A percentile compares a stretch with the other conserved stretches of the same genome.
phyloP scores from a whole-genome alignment of 2,113 vertebrate genomes.

The Gorsachius goisagi region DNA sequence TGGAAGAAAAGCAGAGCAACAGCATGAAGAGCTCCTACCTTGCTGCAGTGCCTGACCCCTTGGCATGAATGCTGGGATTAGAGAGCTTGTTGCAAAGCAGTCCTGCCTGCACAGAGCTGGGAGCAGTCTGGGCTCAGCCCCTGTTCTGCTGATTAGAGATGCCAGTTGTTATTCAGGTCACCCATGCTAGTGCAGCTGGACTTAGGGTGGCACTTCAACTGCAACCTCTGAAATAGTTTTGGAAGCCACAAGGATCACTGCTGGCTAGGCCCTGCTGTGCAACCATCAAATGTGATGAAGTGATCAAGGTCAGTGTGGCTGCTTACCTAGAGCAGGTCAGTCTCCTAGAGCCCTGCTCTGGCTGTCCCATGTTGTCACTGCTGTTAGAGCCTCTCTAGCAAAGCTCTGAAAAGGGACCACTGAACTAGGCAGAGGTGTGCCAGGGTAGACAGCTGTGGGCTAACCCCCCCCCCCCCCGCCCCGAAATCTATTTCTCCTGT shows the following conservation, averaged over 20 bases:
- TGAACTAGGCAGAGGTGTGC: not conserved
- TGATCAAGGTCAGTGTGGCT: not conserved
- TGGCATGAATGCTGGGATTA: constrained; percentile 49
- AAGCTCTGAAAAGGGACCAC: not conserved
- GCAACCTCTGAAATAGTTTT: not conserved
- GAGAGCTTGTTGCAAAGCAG: not conserved
- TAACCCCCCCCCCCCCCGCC: not conserved
- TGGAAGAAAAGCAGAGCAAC: constrained; percentile 33
- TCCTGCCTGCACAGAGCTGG: not conserved
- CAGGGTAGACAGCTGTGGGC: not conserved
- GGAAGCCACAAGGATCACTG: not conserved
- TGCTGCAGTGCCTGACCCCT: constrained; percentile 9
- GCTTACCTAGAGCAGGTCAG: not conserved
- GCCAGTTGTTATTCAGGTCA: not conserved
- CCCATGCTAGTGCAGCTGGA: not conserved
- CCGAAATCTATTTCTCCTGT: not conserved
- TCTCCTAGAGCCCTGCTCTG: not conserved
- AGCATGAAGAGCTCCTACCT: constrained; percentile 11
- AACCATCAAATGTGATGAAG: fast-evolving
- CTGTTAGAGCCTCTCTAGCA: not conserved
- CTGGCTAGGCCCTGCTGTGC: not conserved
- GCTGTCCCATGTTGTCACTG: not conserved
- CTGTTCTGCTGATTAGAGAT: not conserved
- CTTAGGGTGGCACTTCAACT: not conserved
- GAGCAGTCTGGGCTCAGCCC: not conserved